phyloP scores from a whole-genome alignment of 2,888 invertebrate genomes.

The Allophyes oxyacanthae region DNA sequence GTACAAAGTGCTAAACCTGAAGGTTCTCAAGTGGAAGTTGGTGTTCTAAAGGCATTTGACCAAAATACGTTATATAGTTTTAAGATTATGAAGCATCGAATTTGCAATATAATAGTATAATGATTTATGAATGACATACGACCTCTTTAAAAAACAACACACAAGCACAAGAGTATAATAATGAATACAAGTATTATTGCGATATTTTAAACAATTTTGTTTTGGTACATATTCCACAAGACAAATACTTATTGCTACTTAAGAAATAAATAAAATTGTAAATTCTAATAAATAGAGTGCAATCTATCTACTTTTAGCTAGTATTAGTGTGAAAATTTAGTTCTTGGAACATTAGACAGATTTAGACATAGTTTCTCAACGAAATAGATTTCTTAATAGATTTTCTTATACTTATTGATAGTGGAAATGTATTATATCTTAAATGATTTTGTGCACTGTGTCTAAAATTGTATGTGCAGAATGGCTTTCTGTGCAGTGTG shows the following conservation, averaged over 20 bases:
- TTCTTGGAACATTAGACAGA: conserved; percentile 55
- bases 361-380: conserved; percentile 43
- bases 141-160: conserved; percentile 37
- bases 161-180: conserved; percentile 29
- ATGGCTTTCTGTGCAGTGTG: conserved; percentile 5
- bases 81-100: no score
- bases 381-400: conserved; percentile 33
- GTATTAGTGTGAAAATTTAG: conserved; percentile 65
- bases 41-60: no score
- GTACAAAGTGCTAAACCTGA: no score
- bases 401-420: conserved; percentile 18
- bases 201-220: conserved; percentile 34
- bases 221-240: conserved; percentile 46
- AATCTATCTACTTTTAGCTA: conserved; percentile 70
- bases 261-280: conserved; percentile 55
- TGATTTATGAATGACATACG: conserved; percentile 20
- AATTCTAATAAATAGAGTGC: conserved; percentile 68
- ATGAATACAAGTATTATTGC: conserved; percentile 38
- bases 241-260: conserved; percentile 50
- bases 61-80: no score
- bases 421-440: conserved; percentile 18
- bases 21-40: no score
- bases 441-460: not conserved
- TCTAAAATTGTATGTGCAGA: conserved; percentile 3
- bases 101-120: no score